phyloP scores from a whole-genome alignment of 2,797 vertebrate genomes.

The Leptodactylus fallax region DNA sequence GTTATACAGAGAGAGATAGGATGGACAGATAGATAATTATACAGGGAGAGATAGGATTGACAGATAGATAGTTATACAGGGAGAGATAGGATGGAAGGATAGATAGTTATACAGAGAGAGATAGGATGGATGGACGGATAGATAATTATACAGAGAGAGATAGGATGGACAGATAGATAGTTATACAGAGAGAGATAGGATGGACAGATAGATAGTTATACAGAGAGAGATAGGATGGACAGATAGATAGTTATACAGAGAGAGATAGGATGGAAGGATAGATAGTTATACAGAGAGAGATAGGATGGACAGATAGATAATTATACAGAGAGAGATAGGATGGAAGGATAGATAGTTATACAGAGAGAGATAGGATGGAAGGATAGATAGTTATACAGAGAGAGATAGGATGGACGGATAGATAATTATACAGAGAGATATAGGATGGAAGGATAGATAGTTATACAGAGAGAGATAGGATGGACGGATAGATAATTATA shows the following conservation, averaged over 20 bases:
- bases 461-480: constrained; percentile 5
- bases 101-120: not conserved
- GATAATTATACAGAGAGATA: no score
- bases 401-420: not conserved
- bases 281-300: constrained; percentile 6
- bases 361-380: not conserved
- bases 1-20: constrained; percentile 1
- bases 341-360: constrained; percentile 1
- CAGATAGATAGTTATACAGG: constrained; percentile 3
- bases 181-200: constrained; percentile 9
- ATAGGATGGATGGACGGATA: not conserved
- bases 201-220: constrained; percentile 4
- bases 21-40: not conserved
- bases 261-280: constrained; percentile 1
- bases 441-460: not conserved
- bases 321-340: not conserved
- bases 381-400: not conserved
- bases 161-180: not conserved
- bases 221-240: not conserved
- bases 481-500: constrained; percentile 4
- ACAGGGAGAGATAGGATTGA: not conserved
- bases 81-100: not conserved
- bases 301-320: not conserved
- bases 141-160: no score
- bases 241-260: not conserved